Evolutionary conservation across 2,797 vertebrate species (phyloP).

Genomic region (Paramormyrops hopkinsi): DNA sequence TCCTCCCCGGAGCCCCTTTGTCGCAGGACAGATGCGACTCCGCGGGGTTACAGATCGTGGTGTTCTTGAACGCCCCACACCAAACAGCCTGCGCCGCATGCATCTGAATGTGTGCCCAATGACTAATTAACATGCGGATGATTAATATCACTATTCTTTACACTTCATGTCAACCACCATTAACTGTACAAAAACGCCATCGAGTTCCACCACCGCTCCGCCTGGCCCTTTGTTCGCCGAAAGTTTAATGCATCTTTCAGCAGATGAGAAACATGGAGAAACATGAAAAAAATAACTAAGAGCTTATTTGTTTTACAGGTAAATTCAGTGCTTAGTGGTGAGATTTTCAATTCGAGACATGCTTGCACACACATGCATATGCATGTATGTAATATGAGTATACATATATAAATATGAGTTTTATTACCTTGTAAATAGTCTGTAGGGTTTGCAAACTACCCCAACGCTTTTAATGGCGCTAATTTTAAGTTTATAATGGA

Average conservation of each 20-base stretch:
- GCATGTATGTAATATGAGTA: neutral
- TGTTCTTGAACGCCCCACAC: neutral
- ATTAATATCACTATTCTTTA: slow-evolving; percentile 10
- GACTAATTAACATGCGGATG: slow-evolving; percentile 13
- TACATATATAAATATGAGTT: neutral
- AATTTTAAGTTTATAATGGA: neutral
- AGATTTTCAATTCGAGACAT: neutral
- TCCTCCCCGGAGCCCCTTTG: slow-evolving; percentile 37
- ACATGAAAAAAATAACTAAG: neutral
- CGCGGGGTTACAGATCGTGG: neutral
- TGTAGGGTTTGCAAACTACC: neutral
- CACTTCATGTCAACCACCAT: neutral
- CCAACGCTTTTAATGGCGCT: neutral
- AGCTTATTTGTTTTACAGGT: neutral
- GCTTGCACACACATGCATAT: neutral
- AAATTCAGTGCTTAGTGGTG: neutral
- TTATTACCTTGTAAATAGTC: neutral
- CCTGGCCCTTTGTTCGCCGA: neutral
- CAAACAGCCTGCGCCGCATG: neutral
- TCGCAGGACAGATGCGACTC: slow-evolving; percentile 31
- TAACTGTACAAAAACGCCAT: neutral
- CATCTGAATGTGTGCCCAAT: neutral
- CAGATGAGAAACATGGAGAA: neutral
- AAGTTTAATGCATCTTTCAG: neutral
- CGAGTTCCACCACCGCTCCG: neutral